Evolutionary conservation across 2,888 invertebrate genomes (phyloP), one percentile per base, ranked within the genome.

Genomic region (Molorchus minor): DNA sequence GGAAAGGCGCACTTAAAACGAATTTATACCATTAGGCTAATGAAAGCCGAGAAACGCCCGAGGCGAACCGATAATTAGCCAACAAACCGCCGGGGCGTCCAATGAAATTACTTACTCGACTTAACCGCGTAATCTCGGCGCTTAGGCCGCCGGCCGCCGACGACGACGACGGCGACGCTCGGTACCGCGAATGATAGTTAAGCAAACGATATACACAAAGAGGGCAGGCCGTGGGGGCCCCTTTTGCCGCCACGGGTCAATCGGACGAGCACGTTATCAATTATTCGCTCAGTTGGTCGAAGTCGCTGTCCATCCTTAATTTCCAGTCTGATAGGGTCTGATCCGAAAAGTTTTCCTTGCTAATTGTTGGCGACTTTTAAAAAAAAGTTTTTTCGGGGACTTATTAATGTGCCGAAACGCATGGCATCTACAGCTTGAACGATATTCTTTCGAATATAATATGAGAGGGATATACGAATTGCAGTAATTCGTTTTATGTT

Each of bases 61-160:
- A 71, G 72, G 73, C 75, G 70, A 74, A 68, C 77, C 77, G 78
- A 77, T 78, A 78, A 78, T 78, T 78, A 78, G 77, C 76, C 77
- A 77, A 77, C 78, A 77, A 77, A 77, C 78, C 77, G 73, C 74
- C 71, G 67, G 63, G 70, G 71, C 75, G 69, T 67, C 73, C 77
- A 74, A 74, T 76, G 71, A 75, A 78, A 77, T 78, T 77, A 78
- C 77, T 78, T 78, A 77, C 73, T 77, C 76, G 75, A 75, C 76
- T 77, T 75, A 77, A 74, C 76, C 75, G 75, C 76, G 73, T 77
- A 78, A 78, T 77, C 77, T 75, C 67, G 62, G 67, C 68, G 76
- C 74, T 77, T 76, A 75, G 69, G 71, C 70, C 69, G 71, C 62
- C 67, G 65, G 65, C 65, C 41, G 36, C 58, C 46, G 52, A 41